Evolutionary conservation across 2,888 invertebrate genomes (phyloP).

Genomic region (Ephialtes manifestator): DNA sequence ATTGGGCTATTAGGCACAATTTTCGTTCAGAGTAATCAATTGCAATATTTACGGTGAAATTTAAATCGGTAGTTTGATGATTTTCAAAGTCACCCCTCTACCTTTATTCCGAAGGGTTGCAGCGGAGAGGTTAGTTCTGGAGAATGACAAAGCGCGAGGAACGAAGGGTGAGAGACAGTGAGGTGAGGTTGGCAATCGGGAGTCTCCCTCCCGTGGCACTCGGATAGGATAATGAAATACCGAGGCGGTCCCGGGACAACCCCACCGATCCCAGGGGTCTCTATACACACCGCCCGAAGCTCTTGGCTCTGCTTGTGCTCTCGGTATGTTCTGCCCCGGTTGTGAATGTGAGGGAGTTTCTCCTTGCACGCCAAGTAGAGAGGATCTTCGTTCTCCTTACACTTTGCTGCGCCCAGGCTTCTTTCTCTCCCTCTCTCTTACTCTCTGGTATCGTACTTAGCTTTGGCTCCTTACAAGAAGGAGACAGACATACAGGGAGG

Average conservation of each 20-base stretch:
- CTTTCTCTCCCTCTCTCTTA: constrained; percentile 27
- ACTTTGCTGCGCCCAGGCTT: constrained; percentile 61
- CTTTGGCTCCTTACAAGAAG: neutral
- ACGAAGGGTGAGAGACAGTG: constrained; percentile 18
- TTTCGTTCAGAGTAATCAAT: no score
- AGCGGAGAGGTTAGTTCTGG: constrained; percentile 13
- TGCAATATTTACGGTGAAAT: neutral
- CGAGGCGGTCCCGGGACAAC: constrained; percentile 60
- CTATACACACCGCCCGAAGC: constrained; percentile 49
- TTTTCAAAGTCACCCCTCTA: neutral
- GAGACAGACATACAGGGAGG: neutral
- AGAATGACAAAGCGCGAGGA: constrained; percentile 53
- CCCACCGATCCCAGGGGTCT: constrained; percentile 52
- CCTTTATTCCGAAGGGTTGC: constrained; percentile 10
- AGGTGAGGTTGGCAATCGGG: constrained; percentile 19
- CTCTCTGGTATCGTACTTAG: constrained; percentile 8
- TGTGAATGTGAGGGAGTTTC: constrained; percentile 31
- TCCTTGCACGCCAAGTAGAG: constrained; percentile 28
- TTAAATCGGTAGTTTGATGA: neutral
- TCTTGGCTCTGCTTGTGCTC: constrained; percentile 62
- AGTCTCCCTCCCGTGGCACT: constrained; percentile 65
- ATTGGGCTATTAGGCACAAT: neutral
- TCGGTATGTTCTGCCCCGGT: constrained; percentile 21
- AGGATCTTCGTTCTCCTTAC: constrained; percentile 34
- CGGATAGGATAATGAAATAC: constrained; percentile 81